Base-by-base conservation (phyloP, 2,888 invertebrate species). In the Xestia c-nigrum region DNA sequence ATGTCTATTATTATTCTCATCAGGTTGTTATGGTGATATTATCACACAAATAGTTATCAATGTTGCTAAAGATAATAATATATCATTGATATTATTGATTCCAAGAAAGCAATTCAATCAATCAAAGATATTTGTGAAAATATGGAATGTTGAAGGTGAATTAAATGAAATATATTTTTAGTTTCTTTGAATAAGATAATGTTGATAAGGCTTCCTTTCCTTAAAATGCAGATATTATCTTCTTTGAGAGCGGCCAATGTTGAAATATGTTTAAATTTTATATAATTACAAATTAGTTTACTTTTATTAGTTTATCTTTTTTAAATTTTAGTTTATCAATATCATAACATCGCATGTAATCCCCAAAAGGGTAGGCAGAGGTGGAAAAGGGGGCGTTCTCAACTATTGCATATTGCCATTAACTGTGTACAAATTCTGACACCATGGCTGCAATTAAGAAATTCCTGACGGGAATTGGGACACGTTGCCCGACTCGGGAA, bases 101-200 rank as follows among this genome's bases (percentile, higher is more conserved):
- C 9, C 1, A 24, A 55, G 77, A 76, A 76, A 77, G 9, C 1
- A 5, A 40, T 14, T 24, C 10, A 9, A 43, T 24, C 6, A 50
- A 57, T 1, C 19, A 50, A 61, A 46, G 19, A 63, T 61, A 50
- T 31, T 21, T 3, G 19, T 66, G 21, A 24, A 16, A 3, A 1
- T 19, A 24, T 38, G 14, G 38, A 47, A 47, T 47, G 19, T 31
- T 63, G 52, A 64, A 55, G 52, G 31, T 38, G 5, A 55, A 38
- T 4, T 65, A 12, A 47, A 16, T 14, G 46, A n/a, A n/a, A 55
- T 19, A 0, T 14, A 63, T 43, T 9, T 68, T 68, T 38, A 67
- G 31, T 47, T 14, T 21, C 19, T 78, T 66, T 19, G 4, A 46
- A 57, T 78, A 69, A 78, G 71, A 77, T 71, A 57, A 21, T 78